These are phyloP conservation scores for Phrynocephalus forsythii DNA, from an alignment of 2,797 vertebrate genomes.

Conservation along the genomic window DNA sequence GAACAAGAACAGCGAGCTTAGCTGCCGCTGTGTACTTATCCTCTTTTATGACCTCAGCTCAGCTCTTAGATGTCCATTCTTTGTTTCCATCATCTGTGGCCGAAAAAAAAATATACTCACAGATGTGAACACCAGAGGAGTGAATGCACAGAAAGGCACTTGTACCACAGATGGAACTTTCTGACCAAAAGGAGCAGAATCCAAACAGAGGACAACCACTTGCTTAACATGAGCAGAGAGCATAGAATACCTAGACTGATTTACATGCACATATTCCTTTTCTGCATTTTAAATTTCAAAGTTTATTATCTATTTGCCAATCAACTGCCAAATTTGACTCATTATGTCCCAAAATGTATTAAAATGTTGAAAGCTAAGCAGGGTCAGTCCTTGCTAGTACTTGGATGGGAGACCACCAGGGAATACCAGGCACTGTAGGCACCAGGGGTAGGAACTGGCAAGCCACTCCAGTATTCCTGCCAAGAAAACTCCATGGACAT, in stretches of 20 bases:
- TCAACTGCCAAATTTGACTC: not conserved
- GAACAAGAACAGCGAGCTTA: not conserved
- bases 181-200: too few relatives aligned
- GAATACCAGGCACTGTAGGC: too few relatives aligned
- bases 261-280: not conserved
- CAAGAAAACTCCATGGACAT: too few relatives aligned
- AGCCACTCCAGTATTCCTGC: too few relatives aligned
- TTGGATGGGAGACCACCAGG: too few relatives aligned
- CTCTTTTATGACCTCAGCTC: not conserved
- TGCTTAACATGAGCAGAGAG: not conserved
- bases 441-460: too few relatives aligned
- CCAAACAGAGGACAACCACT: not conserved
- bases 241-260: too few relatives aligned
- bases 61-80: not conserved
- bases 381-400: too few relatives aligned
- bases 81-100: not conserved
- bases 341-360: not conserved
- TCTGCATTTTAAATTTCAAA: not conserved
- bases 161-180: not conserved
- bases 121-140: not conserved
- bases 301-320: not conserved
- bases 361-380: not conserved
- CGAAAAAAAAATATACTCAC: not conserved
- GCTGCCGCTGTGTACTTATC: not conserved
- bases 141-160: not conserved